phyloP scores from a whole-genome alignment of 2,888 invertebrate genomes.

The Patella depressa region DNA sequence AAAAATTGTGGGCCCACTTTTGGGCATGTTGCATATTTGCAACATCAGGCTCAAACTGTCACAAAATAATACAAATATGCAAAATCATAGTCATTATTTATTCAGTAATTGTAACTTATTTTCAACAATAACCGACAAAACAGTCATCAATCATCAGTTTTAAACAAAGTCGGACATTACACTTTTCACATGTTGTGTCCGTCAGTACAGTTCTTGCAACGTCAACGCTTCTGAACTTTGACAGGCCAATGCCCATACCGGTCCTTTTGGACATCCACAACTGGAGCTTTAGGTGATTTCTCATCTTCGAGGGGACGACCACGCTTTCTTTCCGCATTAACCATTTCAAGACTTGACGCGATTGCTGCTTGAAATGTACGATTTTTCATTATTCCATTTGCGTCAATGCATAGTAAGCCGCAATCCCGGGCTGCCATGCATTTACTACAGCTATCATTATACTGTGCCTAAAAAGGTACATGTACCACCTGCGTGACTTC shows the following conservation, averaged over 20 bases:
- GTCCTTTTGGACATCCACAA: slow-evolving; percentile 19
- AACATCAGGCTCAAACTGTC: no score
- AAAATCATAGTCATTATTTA: no score
- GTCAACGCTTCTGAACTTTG: slow-evolving; percentile 20
- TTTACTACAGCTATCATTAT: slow-evolving; percentile 19
- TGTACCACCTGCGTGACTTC: slow-evolving; percentile 24
- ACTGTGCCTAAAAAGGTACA: slow-evolving; percentile 25
- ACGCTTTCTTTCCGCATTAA: not conserved
- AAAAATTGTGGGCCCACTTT: no score
- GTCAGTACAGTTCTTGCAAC: not conserved
- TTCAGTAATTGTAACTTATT: no score
- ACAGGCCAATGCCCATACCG: slow-evolving; percentile 20
- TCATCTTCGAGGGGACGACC: not conserved
- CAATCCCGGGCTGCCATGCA: slow-evolving; percentile 8
- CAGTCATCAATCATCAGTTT: no score
- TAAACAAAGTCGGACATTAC: not conserved
- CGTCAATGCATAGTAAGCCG: no score
- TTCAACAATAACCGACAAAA: no score
- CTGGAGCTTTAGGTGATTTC: not conserved
- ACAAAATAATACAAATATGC: no score
- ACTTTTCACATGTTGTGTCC: not conserved
- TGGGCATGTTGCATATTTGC: no score
- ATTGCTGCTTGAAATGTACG: not conserved
- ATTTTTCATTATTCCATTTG: no score
- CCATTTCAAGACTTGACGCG: not conserved